Evolutionary conservation across 2,113 vertebrate species (phyloP).

Genomic region (Poecilia latipinna): DNA sequence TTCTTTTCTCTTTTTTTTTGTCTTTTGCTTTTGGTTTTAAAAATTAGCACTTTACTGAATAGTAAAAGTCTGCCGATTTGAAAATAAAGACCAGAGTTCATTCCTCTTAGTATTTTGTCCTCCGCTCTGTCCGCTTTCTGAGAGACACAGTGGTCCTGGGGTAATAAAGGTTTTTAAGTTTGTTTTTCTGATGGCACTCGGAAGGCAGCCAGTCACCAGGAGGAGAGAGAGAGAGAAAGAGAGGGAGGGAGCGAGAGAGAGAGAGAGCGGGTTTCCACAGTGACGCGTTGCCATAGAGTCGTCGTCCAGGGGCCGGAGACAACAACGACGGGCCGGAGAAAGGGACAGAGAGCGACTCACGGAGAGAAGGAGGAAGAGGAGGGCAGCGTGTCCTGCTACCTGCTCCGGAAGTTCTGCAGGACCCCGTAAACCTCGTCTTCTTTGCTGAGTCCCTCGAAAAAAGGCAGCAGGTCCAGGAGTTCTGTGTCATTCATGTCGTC

Average conservation of each 20-base stretch:
- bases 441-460: constrained; percentile 98
- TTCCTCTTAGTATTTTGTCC: constrained; percentile 75
- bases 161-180: constrained; percentile 41
- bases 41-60: constrained; percentile 80
- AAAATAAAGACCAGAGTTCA: constrained; percentile 81
- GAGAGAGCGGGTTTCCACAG: constrained; percentile 59
- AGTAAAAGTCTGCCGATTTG: constrained; percentile 71
- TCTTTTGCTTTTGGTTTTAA: constrained; percentile 72
- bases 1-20: constrained; percentile 59
- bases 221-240: constrained; percentile 30
- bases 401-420: constrained; percentile 92
- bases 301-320: constrained; percentile 65
- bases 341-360: constrained; percentile 31
- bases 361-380: constrained; percentile 25
- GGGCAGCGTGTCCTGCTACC: constrained; percentile 86
- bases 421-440: constrained; percentile 95
- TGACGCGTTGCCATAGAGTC: constrained; percentile 58
- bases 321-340: constrained; percentile 36
- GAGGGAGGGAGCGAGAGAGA: constrained; percentile 26
- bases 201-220: constrained; percentile 64
- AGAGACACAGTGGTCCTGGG: constrained; percentile 70
- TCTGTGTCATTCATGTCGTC: constrained; percentile 98
- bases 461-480: constrained; percentile 97
- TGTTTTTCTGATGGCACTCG: constrained; percentile 60
- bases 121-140: constrained; percentile 43